Evolutionary conservation across 2,113 vertebrate genomes (phyloP), one percentile per base, ranked within the genome.

Genomic region (Pteruthius melanotis): DNA sequence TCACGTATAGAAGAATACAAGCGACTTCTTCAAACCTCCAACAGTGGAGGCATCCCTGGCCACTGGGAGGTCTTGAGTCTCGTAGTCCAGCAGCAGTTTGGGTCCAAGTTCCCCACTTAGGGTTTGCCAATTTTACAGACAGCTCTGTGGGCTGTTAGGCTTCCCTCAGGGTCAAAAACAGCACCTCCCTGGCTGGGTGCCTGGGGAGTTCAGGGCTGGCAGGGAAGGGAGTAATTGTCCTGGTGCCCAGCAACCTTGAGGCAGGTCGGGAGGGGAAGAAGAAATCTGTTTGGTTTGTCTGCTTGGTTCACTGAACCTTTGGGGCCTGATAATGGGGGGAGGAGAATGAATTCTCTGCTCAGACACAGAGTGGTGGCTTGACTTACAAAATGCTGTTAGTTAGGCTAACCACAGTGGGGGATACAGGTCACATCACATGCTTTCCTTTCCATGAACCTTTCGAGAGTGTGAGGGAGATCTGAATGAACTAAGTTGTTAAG

Each of bases 371-470:
- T 7, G 11, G 21, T 53, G 30, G 18, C 11, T 45, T 42, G 39
- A 42, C 23, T 35, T 61, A 24, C 9, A 24, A 61, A 60, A 66
- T 30, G 24, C 18, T 7, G 22, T 61, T 60, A 21, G 11, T 27
- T 68, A 31, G 18, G 21, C 22, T n/a, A 40, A 37, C 13, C 26
- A 33, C 28, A 77, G 37, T 23, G 10, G 9, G 16, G 11, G 12
- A 13, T 72, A n/a, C n/a, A 2, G 1, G 11, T 13, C 35, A 54
- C 20, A 45, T 20, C 6, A 59, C 0, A 0, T 37, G 42, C 13
- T 59, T 76, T 59, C 3, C 15, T 83, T 68, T 54, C 52, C 33
- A 42, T 53, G 4, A 72, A 31, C 39, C 39, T 63, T 86, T 40
- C 33, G 20, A 78, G 45, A 87, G n/a, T 31, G 18, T 69, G 50